Evolutionary conservation across 2,113 vertebrate species (phyloP), one percentile per base, ranked within the genome.

Genomic region (Anguilla rostrata): DNA sequence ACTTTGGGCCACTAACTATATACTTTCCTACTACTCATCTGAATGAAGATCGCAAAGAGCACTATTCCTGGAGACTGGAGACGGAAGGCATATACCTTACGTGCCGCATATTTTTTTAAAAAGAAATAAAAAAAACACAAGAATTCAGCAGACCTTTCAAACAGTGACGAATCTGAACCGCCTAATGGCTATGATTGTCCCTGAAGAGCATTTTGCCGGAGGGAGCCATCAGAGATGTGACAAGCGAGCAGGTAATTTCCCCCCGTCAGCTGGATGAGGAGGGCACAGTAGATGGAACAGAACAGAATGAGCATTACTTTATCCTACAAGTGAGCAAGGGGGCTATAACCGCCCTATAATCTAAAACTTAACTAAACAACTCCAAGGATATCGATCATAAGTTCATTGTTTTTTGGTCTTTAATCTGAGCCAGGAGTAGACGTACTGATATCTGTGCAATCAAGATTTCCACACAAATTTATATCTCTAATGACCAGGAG

Each of bases 91-190:
- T 53, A 53, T 14, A 53, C 49, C 60, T 66, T 66, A 22, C 60
- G 26, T 26, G 22, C 91, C 89, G 87, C 91, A 87, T 34, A 92
- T 93, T 93, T 84, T 88, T 53, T 7, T 1, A 2, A 84, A 78
- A 86, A 93, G 93, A 93, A 22, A 66, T 85, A 81, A 90, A 92
- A 90, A 92, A 89, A 88, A 90, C 88, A 91, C 89, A 91, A 94
- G 92, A 93, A 88, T 89, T 82, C 86, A 85, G 79, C 83, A 89
- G 82, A 82, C 84, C 88, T 92, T 92, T 92, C 91, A 92, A 78
- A 43, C 39, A 78, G 39, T 81, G 89, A 92, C 89, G 75, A 88
- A 87, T 85, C 81, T 90, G 71, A 90, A 87, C 60, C 89, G 90
- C 89, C 46, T 93, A 92, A 93, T 92, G 84, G 86, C 41, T 83